Evolutionary conservation across 2,113 vertebrate genomes (phyloP).

Genomic region (Zosterops borbonicus): DNA sequence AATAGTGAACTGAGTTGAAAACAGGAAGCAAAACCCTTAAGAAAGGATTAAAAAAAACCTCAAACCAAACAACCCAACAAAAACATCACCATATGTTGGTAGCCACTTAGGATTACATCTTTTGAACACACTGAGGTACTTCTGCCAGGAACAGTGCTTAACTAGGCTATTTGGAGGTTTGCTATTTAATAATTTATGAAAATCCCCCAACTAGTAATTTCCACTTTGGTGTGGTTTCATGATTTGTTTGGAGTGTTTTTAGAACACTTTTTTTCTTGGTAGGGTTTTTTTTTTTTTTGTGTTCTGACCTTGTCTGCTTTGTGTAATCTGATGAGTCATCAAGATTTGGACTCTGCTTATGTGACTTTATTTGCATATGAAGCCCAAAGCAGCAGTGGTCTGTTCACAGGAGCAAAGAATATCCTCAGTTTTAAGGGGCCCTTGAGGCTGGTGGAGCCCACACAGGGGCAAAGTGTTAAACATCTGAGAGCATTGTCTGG

Average conservation of each 20-base stretch:
- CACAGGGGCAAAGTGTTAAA: background rate
- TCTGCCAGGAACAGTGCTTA: background rate
- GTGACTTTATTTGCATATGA: background rate
- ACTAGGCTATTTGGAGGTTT: background rate
- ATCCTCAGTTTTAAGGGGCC: background rate
- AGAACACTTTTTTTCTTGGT: background rate
- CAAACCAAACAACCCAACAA: background rate
- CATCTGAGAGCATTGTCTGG: background rate
- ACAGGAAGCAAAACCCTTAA: background rate
- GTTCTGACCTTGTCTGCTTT: background rate
- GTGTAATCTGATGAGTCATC: background rate
- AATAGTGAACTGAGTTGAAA: background rate
- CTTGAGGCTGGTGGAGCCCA: background rate
- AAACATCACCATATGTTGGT: background rate
- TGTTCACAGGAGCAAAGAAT: background rate
- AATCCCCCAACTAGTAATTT: background rate
- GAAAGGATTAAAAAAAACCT: background rate
- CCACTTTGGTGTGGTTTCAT: background rate
- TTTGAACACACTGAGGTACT: background rate
- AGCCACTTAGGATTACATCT: background rate
- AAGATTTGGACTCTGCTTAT: background rate
- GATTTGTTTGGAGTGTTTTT: background rate
- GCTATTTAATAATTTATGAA: background rate
- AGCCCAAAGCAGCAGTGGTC: background rate
- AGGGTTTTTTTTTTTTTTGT: accelerated